Evolutionary conservation across 2,797 vertebrate genomes (phyloP).

Genomic region (Diglossa cyanea): DNA sequence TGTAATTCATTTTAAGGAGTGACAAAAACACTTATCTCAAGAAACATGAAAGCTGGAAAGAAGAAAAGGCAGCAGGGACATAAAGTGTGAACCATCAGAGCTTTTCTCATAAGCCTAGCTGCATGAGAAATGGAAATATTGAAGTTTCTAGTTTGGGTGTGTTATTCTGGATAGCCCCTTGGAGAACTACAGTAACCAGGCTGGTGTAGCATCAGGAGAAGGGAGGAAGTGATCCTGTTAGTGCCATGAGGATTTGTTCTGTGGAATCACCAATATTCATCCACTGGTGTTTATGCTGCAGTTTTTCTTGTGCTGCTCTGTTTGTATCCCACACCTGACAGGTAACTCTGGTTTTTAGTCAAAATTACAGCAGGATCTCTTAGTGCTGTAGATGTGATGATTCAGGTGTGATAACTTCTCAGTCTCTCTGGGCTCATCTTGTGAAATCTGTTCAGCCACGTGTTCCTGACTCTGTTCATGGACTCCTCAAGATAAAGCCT

Average conservation of each 20-base stretch:
- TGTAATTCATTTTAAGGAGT: not conserved
- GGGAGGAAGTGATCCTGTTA: not conserved
- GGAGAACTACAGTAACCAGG: not conserved
- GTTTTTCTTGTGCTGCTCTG: not conserved
- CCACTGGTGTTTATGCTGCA: not conserved
- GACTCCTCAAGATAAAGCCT: not conserved
- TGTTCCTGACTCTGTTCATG: constrained; percentile 18
- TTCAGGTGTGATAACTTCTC: not conserved
- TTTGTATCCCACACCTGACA: not conserved
- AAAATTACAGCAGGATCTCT: not conserved
- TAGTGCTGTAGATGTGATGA: not conserved
- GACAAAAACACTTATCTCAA: constrained; percentile 27
- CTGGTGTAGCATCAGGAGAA: not conserved
- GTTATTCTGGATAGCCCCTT: not conserved
- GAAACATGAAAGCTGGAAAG: not conserved
- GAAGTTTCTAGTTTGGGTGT: not conserved
- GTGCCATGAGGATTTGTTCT: not conserved
- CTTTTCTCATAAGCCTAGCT: not conserved
- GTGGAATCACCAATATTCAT: not conserved
- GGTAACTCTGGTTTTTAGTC: not conserved
- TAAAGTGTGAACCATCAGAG: not conserved
- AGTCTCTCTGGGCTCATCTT: not conserved
- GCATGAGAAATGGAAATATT: not conserved
- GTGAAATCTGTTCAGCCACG: not conserved
- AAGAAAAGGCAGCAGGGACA: not conserved